Conservation (phyloP, 2,888 invertebrate species). For the Mesoligia furuncula region DNA sequence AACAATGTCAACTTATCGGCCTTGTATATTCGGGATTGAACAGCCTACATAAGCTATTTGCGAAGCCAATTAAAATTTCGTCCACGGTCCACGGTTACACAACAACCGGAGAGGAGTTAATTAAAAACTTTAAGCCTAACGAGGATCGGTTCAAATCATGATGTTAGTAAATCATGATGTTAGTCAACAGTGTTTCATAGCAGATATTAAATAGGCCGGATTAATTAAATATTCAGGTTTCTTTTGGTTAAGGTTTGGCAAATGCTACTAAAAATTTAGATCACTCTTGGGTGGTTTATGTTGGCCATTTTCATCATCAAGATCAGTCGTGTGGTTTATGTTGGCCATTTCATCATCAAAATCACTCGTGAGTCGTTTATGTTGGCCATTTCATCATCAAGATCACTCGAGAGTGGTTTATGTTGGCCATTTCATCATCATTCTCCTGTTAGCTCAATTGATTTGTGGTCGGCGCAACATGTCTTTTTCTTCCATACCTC, state of each 20-base stretch:
- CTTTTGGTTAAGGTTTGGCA: neutral
- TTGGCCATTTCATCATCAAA: too few relatives aligned
- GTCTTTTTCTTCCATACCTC: too few relatives aligned
- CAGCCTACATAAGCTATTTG: neutral
- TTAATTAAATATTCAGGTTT: neutral
- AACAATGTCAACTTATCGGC: neutral
- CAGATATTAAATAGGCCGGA: neutral
- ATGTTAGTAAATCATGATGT: constrained; percentile 7
- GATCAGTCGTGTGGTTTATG: too few relatives aligned
- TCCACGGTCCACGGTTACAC: constrained; percentile 2
- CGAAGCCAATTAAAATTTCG: constrained; percentile 34
- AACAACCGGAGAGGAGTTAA: constrained; percentile 13
- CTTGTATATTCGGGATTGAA: neutral
- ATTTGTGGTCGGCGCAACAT: too few relatives aligned
- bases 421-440: too few relatives aligned
- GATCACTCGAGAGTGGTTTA: too few relatives aligned
- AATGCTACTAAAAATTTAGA: neutral
- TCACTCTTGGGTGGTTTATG: too few relatives aligned
- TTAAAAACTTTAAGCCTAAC: constrained; percentile 41
- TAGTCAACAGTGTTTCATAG: neutral
- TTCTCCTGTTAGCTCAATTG: too few relatives aligned
- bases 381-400: too few relatives aligned
- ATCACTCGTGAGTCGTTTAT: too few relatives aligned
- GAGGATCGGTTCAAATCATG: constrained; percentile 1
- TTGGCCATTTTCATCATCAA: too few relatives aligned